Conservation (phyloP, 2,888 invertebrate species). For the Drosophila mayaguana region DNA sequence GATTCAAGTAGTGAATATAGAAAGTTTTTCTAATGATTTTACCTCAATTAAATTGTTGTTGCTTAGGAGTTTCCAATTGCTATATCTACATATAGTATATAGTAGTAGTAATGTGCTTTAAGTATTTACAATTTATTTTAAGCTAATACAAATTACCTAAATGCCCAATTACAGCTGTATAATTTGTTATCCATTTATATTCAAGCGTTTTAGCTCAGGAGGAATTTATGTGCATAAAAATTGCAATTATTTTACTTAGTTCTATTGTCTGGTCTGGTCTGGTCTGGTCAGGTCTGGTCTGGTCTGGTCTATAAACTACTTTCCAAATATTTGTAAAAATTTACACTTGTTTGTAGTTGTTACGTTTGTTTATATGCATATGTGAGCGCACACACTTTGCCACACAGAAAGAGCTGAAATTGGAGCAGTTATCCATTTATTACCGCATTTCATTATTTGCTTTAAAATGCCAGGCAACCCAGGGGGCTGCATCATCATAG, state of each 20-base stretch:
- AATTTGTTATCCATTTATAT: neutral
- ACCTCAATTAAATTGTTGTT: too few species aligned
- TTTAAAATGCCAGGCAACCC: conserved; percentile 16
- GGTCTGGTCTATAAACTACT: neutral
- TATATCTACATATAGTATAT: too few species aligned
- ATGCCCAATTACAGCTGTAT: neutral
- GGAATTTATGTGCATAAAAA: neutral
- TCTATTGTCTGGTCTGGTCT: neutral
- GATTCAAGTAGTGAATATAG: too few species aligned
- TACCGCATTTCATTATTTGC: conserved; percentile 58
- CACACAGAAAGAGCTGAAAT: conserved; percentile 9
- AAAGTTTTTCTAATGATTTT: too few species aligned
- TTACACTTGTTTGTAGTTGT: neutral
- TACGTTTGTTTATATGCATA: neutral
- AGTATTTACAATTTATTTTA: too few species aligned
- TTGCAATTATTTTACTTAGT: neutral
- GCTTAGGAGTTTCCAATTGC: too few species aligned
- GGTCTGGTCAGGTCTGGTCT: neutral
- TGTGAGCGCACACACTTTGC: conserved; percentile 1
- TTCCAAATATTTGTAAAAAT: conserved; percentile 17
- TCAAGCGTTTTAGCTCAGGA: neutral
- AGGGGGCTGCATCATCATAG: neutral
- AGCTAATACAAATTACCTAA: neutral
- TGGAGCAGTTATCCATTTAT: conserved; percentile 56
- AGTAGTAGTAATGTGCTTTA: too few species aligned